Conservation (phyloP, 2,888 invertebrate species). For the Iselma pallidipennis region DNA sequence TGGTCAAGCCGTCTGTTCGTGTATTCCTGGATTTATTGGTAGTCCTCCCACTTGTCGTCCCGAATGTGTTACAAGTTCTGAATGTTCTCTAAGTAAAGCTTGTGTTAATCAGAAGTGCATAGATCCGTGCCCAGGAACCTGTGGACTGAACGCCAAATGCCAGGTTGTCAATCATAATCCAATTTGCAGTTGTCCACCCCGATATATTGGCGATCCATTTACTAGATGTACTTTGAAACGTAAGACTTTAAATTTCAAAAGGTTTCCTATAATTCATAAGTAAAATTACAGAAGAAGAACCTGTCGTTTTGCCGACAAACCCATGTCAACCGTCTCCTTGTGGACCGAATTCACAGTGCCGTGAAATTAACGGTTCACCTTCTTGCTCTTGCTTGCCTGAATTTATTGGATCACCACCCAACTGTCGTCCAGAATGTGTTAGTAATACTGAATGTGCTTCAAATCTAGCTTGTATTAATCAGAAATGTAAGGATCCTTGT, state of each 20-base stretch:
- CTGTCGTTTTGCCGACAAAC: conserved; percentile 57
- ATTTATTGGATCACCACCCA: conserved; percentile 72
- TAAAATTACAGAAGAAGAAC: conserved; percentile 40
- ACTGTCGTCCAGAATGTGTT: conserved; percentile 75
- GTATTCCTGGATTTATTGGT: conserved; percentile 68
- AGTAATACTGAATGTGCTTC: conserved; percentile 71
- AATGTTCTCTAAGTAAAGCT: conserved; percentile 68
- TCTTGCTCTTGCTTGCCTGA: conserved; percentile 74
- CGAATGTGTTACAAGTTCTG: conserved; percentile 69
- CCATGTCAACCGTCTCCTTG: conserved; percentile 76
- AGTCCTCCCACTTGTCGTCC: conserved; percentile 73
- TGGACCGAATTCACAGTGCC: conserved; percentile 72
- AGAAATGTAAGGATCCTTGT: conserved; percentile 77
- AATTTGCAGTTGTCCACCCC: conserved; percentile 63
- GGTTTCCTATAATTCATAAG: not conserved
- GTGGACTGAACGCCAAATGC: conserved; percentile 71
- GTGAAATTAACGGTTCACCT: conserved; percentile 64
- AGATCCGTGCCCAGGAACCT: conserved; percentile 72
- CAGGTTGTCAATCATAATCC: conserved; percentile 68
- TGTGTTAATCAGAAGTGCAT: conserved; percentile 71
- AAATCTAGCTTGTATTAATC: conserved; percentile 71
- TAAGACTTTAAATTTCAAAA: conserved; percentile 14
- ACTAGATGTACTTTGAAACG: conserved; percentile 44
- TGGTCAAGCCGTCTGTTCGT: conserved; percentile 68
- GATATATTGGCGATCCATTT: conserved; percentile 62